Evolutionary conservation across 2,797 vertebrate genomes (phyloP), one percentile per base, ranked within the genome.

Genomic region (Spheniscus humboldti): DNA sequence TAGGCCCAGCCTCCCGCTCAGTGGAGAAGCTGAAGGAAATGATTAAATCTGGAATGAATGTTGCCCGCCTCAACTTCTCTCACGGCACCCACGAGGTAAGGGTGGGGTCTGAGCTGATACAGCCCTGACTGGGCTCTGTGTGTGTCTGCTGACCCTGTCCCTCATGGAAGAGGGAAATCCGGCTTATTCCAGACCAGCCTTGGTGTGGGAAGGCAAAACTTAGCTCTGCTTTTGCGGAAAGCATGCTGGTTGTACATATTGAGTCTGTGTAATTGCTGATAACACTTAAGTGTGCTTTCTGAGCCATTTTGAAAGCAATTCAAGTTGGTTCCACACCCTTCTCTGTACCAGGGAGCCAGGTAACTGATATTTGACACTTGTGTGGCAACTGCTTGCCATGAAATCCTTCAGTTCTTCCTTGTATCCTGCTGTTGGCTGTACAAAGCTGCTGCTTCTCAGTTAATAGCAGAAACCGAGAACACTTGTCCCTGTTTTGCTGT

Each of bases 21-120:
- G 99, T 99, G 97, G 99, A 99, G 2, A 99, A 93, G 71, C 90
- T 98, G 97, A 99, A 98, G 98, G 98, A 99, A 97, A 99, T 99
- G 99, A 99, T 99, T 98, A 99, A 99, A 96, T 96, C 99, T 97
- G 99, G 99, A 94, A 99, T 99, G 99, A 99, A 99, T 59, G 97
- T 99, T 97, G 99, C 99, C 92, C 99, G 99, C 94, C 98, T 99
- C 98, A 99, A 99, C 98, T 99, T 99, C 98, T 99, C 99, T 92
- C 99, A 99, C 3, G 99, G 99, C 92, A 98, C 98, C 92, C 99
- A 99, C 1, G 99, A 99, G 98, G 99, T 99, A 93, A 98, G 98
- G 93, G 27, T 28, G 39, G 7, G 5, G 30, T 50, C 16, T 25
- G 14, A 79, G 71, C 47, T 37, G 50, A 45, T 48, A 0, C 0